Conservation (phyloP, 2,797 vertebrate genomes). For the Spatula clypeata region DNA sequence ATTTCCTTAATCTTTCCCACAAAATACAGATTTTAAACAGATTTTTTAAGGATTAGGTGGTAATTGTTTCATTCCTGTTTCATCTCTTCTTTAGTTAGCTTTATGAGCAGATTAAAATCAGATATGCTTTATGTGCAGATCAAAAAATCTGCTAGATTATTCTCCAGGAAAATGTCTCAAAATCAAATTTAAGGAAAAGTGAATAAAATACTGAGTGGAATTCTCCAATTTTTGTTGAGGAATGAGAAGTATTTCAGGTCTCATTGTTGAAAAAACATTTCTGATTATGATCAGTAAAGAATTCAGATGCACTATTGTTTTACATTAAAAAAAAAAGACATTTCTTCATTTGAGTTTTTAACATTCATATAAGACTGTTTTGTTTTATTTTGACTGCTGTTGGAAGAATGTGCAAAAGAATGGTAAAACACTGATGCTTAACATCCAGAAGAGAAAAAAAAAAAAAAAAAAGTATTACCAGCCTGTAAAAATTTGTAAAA, state of each 20-base stretch:
- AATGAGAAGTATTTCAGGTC: neutral
- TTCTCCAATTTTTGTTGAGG: neutral
- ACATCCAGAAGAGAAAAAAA: neutral
- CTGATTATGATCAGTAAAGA: neutral
- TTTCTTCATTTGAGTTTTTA: neutral
- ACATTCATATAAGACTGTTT: neutral
- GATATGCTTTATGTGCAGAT: neutral
- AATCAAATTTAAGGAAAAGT: neutral
- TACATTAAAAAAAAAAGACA: neutral
- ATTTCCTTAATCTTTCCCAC: neutral
- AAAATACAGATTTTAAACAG: neutral
- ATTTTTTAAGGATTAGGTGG: neutral
- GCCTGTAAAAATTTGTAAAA: neutral
- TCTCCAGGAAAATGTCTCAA: neutral
- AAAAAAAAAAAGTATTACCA: neutral
- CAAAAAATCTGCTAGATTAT: neutral
- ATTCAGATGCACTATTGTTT: neutral
- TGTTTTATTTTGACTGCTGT: neutral
- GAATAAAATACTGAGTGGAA: neutral
- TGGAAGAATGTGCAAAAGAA: neutral
- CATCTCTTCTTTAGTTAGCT: neutral
- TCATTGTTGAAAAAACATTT: neutral
- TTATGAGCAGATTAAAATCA: neutral
- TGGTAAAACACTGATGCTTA: neutral
- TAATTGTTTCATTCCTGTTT: neutral